These are phyloP conservation scores for Pipa parva DNA, from an alignment of 2,113 vertebrate species.

Conservation along the genomic window DNA sequence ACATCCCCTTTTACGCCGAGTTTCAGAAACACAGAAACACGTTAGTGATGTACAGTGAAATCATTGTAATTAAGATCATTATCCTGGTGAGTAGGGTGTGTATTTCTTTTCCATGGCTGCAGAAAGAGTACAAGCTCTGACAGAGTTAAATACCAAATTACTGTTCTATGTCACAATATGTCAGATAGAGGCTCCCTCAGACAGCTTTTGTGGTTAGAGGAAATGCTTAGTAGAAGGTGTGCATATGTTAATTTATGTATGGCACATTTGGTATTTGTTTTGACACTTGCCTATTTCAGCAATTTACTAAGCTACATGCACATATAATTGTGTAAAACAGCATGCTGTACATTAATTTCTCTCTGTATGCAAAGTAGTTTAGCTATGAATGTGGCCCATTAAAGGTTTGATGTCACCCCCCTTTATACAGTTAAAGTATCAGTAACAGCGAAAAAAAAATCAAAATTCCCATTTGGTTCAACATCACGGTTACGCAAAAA, in stretches of 20 bases:
- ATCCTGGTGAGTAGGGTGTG: not conserved
- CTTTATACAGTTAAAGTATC: too few species aligned
- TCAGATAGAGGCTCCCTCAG: constrained; percentile 1
- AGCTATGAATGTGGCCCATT: not conserved
- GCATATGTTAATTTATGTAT: constrained; percentile 28
- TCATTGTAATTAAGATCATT: not conserved
- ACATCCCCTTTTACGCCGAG: not conserved
- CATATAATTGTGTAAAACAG: not conserved
- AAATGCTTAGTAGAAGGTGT: constrained; percentile 4
- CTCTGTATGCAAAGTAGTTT: constrained; percentile 3
- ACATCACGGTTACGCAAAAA: too few species aligned
- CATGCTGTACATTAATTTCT: too few species aligned
- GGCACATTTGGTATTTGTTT: constrained; percentile 31
- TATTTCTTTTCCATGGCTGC: not conserved
- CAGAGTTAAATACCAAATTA: constrained; percentile 3
- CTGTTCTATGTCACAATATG: constrained; percentile 18
- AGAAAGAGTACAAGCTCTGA: not conserved
- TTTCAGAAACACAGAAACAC: not conserved
- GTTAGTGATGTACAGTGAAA: not conserved
- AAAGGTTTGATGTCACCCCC: not conserved
- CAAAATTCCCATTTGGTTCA: too few species aligned
- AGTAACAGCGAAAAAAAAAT: too few species aligned
- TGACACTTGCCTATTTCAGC: constrained; percentile 33
- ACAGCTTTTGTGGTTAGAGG: not conserved
- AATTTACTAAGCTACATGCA: constrained; percentile 13